Base-by-base conservation (phyloP, 2,113 vertebrate species). In the Solenodon paradoxus region DNA sequence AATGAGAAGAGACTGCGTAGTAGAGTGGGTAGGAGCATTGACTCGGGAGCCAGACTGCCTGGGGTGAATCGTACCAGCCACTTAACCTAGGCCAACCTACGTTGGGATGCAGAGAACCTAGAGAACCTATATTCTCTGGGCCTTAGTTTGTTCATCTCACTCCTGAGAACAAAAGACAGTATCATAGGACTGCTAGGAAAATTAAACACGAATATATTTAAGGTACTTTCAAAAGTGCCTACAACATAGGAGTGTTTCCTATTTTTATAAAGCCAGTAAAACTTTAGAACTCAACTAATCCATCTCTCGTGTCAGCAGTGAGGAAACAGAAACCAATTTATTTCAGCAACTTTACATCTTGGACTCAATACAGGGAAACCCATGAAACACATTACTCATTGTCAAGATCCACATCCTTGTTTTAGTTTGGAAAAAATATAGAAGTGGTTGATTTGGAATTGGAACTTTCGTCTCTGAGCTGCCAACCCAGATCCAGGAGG, bases 341-440 rank as follows among this genome's bases (percentile, higher is more conserved):
- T 53, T 6, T 16, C 0, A 40, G 11, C 2, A 42, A 55, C 13
- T 24, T 89, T 5, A 19, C 9, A 28, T 45, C 38, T 92, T 77
- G 9, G 63, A 55, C 51, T 90, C 77, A 20, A 45, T 11, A 42
- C 88, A 72, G 64, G 40, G 63, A 84, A 95, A 28, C 51, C 51
- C 87, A 71, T 0, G 4, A 95, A 88, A 90, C 68, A 82, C 22
- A 51, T 7, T 32, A 40, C 7, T 32, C 26, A 49, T 16, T 3
- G 20, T 38, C 88, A 92, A 63, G 40, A 8, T 24, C 11, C 12
- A 53, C 0, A 2, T 55, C 38, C n/a, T 74, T 7, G 4, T 87
- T 92, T 91, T 68, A 93, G 40, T 66, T 79, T 40, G 53, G 64
- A 90, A 93, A 90, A 93, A 95, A 89, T 28, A 74, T 69, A 61